Evolutionary conservation across 2,797 vertebrate species (phyloP).

Genomic region (Naso thynnoides): DNA sequence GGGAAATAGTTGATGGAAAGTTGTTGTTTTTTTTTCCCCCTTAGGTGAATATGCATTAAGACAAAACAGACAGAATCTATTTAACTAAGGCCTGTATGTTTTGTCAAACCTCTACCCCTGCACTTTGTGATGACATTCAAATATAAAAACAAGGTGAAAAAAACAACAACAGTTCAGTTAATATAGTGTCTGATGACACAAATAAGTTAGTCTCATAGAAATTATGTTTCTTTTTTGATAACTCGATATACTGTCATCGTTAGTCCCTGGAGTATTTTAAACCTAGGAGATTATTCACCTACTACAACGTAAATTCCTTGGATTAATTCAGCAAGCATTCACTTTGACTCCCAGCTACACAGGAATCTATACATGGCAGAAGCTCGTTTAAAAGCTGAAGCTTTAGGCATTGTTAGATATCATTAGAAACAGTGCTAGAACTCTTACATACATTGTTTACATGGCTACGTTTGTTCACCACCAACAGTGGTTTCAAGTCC

Average conservation of each 20-base stretch:
- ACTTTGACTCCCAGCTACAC: constrained; percentile 60
- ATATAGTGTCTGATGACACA: constrained; percentile 54
- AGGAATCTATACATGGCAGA: constrained; percentile 65
- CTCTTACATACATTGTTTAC: constrained; percentile 70
- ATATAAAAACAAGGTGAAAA: constrained; percentile 51
- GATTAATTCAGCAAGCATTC: constrained; percentile 67
- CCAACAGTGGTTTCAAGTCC: constrained; percentile 37
- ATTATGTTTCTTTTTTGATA: constrained; percentile 38
- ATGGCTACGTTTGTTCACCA: constrained; percentile 70
- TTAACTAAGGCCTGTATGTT: constrained; percentile 41
- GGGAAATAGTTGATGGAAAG: constrained; percentile 7
- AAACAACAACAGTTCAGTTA: constrained; percentile 30
- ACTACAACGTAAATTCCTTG: constrained; percentile 47
- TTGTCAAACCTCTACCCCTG: constrained; percentile 47
- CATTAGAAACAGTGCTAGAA: constrained; percentile 73
- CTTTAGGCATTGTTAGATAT: constrained; percentile 78
- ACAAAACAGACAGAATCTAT: constrained; percentile 30
- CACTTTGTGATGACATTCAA: constrained; percentile 54
- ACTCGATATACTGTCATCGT: constrained; percentile 14
- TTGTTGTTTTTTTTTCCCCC: too few relatives aligned
- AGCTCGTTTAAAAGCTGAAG: constrained; percentile 76
- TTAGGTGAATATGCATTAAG: constrained; percentile 35
- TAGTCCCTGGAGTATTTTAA: constrained; percentile 43
- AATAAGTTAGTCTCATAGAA: constrained; percentile 49
- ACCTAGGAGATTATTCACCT: constrained; percentile 36